Conservation (phyloP, 2,888 invertebrate genomes). For the Pachliopta kotzebuea region DNA sequence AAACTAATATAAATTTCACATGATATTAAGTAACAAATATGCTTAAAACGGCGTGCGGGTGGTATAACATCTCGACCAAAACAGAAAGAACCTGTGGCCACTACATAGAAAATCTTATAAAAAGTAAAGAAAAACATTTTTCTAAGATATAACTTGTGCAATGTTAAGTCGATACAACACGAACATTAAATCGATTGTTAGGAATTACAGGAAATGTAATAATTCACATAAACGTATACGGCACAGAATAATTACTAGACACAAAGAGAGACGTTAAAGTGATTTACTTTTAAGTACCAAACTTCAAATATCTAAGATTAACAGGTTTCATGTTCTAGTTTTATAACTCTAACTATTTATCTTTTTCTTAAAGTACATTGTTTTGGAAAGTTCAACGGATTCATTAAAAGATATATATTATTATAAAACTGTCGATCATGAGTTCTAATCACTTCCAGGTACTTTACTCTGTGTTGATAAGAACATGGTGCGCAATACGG, state of each 20-base stretch:
- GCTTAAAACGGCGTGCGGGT: too few species aligned
- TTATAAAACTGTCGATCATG: neutral
- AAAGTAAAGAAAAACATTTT: too few species aligned
- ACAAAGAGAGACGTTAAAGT: neutral
- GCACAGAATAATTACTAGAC: constrained; percentile 20
- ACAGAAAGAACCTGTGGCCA: too few species aligned
- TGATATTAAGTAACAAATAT: too few species aligned
- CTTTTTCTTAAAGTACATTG: neutral
- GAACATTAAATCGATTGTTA: constrained; percentile 7
- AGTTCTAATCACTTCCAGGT: constrained; percentile 18
- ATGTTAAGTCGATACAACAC: too few species aligned
- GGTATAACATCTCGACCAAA: too few species aligned
- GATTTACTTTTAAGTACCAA: neutral
- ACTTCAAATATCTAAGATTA: too few species aligned
- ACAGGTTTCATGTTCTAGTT: too few species aligned
- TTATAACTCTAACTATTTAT: too few species aligned
- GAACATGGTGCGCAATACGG: constrained; percentile 44
- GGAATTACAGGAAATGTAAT: constrained; percentile 17
- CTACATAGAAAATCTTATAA: too few species aligned
- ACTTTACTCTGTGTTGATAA: constrained; percentile 39
- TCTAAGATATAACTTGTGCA: neutral
- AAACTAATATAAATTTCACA: too few species aligned
- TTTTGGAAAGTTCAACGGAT: neutral
- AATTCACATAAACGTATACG: constrained; percentile 15
- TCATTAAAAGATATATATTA: neutral